phyloP scores from a whole-genome alignment of 2,113 vertebrate species.

The Aviceda subcristata region DNA sequence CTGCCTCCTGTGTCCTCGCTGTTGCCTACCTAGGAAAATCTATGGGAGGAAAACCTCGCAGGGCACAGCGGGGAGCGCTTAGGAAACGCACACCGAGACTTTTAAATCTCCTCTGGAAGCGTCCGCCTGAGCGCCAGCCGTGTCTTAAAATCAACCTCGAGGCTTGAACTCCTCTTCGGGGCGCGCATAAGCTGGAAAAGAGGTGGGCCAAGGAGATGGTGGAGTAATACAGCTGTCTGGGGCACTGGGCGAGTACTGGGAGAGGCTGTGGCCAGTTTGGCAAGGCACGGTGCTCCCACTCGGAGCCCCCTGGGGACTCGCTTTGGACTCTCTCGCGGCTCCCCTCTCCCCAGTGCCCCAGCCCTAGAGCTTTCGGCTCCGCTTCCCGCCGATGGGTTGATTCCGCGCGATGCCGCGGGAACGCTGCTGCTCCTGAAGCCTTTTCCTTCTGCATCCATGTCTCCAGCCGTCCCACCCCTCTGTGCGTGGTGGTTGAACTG shows the following conservation, averaged over 20 bases:
- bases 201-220: neutral
- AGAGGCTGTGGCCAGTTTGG: neutral
- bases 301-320: neutral
- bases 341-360: neutral
- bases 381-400: neutral
- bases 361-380: neutral
- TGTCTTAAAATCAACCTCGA: neutral
- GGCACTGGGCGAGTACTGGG: neutral
- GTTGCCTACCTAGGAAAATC: neutral
- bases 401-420: rapidly evolving
- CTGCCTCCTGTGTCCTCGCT: neutral
- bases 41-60: neutral
- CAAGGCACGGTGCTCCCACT: neutral
- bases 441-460: neutral
- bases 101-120: neutral
- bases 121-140: neutral
- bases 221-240: neutral
- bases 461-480: neutral
- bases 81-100: neutral
- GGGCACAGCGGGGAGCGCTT: neutral
- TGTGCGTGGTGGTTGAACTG: rapidly evolving
- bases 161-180: neutral
- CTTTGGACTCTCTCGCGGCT: neutral
- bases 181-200: neutral
- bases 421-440: neutral